A percentile compares a stretch with the other conserved stretches of the same genome.
phyloP scores from a whole-genome alignment of 2,113 vertebrate genomes.

The Oreochromis aureus region DNA sequence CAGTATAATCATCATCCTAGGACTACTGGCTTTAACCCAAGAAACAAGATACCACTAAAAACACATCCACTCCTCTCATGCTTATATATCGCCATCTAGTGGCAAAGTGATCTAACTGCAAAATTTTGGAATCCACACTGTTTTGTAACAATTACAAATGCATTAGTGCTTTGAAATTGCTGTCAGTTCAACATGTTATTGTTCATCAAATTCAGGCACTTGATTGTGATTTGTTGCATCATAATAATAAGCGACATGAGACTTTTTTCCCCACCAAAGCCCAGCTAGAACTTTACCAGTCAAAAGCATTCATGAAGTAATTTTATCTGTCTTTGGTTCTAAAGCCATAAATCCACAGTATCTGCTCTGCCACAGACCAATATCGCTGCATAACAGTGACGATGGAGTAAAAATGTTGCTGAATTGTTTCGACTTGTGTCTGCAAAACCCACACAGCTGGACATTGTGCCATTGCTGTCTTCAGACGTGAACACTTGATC shows the following conservation, averaged over 20 bases:
- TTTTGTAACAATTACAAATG: background rate
- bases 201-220: background rate
- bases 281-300: background rate
- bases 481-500: background rate
- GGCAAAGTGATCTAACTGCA: background rate
- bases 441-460: background rate
- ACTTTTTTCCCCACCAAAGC: background rate
- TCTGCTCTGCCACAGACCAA: background rate
- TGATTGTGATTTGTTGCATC: background rate
- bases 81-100: slow-evolving; percentile 46
- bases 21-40: background rate
- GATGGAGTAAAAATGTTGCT: background rate
- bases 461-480: background rate
- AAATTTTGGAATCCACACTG: background rate
- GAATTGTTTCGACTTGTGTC: background rate
- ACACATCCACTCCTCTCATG: background rate
- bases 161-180: background rate
- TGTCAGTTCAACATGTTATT: background rate
- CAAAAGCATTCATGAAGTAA: background rate
- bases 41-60: background rate
- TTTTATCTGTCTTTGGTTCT: background rate
- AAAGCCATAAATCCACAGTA: background rate
- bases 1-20: background rate
- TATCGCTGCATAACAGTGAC: background rate
- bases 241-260: background rate